phyloP scores from a whole-genome alignment of 2,888 invertebrate species.

The Toxonevra muliebris region DNA sequence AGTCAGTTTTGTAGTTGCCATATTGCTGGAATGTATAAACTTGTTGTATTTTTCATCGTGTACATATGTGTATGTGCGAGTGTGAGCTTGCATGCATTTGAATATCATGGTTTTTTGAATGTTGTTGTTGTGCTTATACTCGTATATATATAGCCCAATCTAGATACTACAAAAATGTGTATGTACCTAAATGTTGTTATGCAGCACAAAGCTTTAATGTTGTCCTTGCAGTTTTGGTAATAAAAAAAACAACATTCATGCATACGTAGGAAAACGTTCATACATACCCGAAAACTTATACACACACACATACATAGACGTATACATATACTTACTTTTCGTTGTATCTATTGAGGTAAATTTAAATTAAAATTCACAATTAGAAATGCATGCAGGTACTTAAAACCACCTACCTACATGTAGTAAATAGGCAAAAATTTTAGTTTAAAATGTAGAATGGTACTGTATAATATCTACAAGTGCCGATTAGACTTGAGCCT shows the following conservation, averaged over 20 bases:
- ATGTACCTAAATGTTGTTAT: slow-evolving; percentile 19
- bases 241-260: not conserved
- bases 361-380: too few species aligned
- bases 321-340: not conserved
- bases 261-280: not conserved
- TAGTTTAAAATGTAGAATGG: too few species aligned
- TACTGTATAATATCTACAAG: too few species aligned
- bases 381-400: too few species aligned
- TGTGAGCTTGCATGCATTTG: too few species aligned
- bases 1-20: slow-evolving; percentile 39
- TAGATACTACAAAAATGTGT: too few species aligned
- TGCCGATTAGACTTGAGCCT: too few species aligned
- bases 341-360: not conserved
- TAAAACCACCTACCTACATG: too few species aligned
- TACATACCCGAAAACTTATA: not conserved
- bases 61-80: slow-evolving; percentile 26
- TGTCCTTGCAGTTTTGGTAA: not conserved
- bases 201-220: slow-evolving; percentile 35
- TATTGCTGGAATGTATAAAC: slow-evolving; percentile 35
- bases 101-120: slow-evolving; percentile 15
- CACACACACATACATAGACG: not conserved
- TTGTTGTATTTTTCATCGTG: slow-evolving; percentile 17
- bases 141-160: too few species aligned
- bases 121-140: not conserved
- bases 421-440: too few species aligned